Evolutionary conservation across 1,140 invertebrate species (phyloP).

Genomic region (Formica selysi): DNA sequence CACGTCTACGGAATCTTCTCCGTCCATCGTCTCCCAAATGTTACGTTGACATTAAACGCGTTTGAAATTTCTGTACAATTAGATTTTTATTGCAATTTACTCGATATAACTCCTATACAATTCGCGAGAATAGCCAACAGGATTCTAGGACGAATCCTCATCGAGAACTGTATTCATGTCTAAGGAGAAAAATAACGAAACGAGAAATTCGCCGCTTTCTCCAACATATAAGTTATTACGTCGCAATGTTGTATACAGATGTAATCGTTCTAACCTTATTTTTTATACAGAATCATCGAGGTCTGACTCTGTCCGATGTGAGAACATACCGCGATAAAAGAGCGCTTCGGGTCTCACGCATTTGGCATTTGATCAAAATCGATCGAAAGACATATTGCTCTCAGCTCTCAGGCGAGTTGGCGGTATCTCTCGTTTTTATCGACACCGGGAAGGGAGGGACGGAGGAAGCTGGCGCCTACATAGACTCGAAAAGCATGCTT

Average conservation of each 20-base stretch:
- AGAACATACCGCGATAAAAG: not conserved
- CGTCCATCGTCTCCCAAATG: constrained; percentile 75
- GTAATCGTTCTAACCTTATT: constrained; percentile 18
- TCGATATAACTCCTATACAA: too few relatives aligned
- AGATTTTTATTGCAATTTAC: not conserved
- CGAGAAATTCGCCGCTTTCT: not conserved
- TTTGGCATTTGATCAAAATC: constrained; percentile 49
- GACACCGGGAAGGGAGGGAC: not conserved
- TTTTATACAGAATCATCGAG: not conserved
- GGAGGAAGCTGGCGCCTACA: not conserved
- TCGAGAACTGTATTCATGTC: not conserved
- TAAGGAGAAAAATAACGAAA: not conserved
- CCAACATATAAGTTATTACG: constrained; percentile 22
- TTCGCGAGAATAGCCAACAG: not conserved
- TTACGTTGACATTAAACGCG: constrained; percentile 77
- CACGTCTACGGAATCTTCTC: constrained; percentile 78
- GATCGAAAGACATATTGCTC: not conserved
- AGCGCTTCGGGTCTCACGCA: not conserved
- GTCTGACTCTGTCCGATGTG: not conserved
- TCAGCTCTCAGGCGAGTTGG: not conserved
- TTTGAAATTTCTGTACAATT: not conserved
- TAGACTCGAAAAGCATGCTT: not conserved
- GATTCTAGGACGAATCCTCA: not conserved
- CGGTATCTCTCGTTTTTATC: constrained; percentile 15
- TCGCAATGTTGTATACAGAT: not conserved